A percentile compares a stretch with the other conserved stretches of the same genome.
These are phyloP conservation scores for Chunga burmeisteri DNA, from an alignment of 2,113 vertebrate genomes.

Conservation along the genomic window DNA sequence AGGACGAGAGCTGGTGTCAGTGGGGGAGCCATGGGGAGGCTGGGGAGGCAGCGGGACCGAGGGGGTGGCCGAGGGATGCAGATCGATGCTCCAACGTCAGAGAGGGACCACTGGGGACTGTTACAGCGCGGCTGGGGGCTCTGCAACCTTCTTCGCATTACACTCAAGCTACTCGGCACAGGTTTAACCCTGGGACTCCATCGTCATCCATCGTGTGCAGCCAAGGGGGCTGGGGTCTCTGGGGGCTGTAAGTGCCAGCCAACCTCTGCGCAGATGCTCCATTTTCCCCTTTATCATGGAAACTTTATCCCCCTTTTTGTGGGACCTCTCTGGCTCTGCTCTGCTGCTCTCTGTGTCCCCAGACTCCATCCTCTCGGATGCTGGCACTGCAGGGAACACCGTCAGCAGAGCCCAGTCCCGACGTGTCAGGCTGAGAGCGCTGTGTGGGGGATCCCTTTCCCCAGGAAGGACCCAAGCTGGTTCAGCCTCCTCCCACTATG, in stretches of 20 bases:
- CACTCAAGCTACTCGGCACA: fast-evolving
- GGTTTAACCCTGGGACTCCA: neutral
- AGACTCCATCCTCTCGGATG: neutral
- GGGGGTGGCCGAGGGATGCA: fast-evolving
- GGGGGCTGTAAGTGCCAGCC: neutral
- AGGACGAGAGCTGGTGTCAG: neutral
- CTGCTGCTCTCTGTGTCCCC: neutral
- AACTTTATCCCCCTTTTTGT: neutral
- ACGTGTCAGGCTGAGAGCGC: neutral
- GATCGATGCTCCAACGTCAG: neutral
- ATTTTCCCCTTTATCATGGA: neutral
- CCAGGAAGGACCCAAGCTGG: neutral
- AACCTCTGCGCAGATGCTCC: neutral
- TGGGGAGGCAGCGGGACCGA: neutral
- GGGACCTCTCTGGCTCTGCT: neutral
- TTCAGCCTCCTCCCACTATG: neutral
- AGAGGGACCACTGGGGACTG: neutral
- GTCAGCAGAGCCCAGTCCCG: neutral
- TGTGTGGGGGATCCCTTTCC: neutral
- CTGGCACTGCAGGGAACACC: neutral
- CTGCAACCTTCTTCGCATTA: neutral
- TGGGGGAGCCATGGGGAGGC: neutral
- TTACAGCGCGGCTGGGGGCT: neutral
- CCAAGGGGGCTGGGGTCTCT: neutral
- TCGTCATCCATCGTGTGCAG: neutral